Evolutionary conservation across 2,888 invertebrate species (phyloP), one percentile per base, ranked within the genome.

Genomic region (Altica lythri): DNA sequence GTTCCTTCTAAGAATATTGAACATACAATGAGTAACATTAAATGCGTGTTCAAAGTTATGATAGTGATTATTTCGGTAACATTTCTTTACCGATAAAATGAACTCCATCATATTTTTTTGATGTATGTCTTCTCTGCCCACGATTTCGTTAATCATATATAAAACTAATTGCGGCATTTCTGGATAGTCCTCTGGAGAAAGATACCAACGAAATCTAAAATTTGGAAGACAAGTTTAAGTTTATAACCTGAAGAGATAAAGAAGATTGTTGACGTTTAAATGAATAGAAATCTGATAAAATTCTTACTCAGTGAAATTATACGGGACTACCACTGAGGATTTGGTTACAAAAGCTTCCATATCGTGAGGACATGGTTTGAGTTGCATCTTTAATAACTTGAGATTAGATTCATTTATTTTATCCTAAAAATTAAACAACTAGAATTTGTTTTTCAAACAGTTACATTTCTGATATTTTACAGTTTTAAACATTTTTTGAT

Each of bases 1-100:
- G 61, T 84, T 83, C 49, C 76, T 77, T 14, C 64, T 66, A 13
- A 84, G 67, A 22, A 85, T 80, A 55, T 82, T 71, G 60, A 76
- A 84, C 80, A 84, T 80, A 37, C 83, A 83, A 67, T 86, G 85
- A 0, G 80, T 79, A 45, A 84, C 84, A 47, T 79, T 80, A 69
- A 85, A 84, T 0, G 83, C 85, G 61, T 86, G 85, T 45, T 83
- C 81, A 1, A 82, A 81, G 68, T 84, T 84, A 63, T 85, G 85
- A 63, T 84, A 86, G 0, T 83, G 79, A 60, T 82, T 83, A 29
- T 74, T 60, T 2, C 83, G 72, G 63, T 85, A 85, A 54, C 73
- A 70, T 55, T 77, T 75, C 57, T 69, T 66, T 1, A 81, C 73
- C 1, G 81, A 79, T 8, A 84, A 70, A 0, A 80, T 72, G 64